A percentile compares a stretch with the other conserved stretches of the same genome.
Conservation (phyloP, 1,140 invertebrate genomes). For the Laupala kohalensis region DNA sequence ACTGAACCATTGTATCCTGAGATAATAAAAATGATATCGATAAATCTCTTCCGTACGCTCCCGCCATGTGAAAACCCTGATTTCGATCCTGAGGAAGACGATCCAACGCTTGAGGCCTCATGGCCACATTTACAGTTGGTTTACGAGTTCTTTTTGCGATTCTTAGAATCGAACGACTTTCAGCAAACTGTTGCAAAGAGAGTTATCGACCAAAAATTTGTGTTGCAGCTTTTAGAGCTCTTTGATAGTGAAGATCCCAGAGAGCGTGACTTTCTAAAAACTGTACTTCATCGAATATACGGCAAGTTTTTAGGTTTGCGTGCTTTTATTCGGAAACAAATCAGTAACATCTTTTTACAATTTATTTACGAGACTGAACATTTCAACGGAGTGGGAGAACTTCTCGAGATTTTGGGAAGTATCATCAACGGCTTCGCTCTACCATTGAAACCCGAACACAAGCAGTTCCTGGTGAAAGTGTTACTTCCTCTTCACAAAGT, state of each 20-base stretch:
- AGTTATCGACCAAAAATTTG: slow-evolving; percentile 95
- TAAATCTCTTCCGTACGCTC: slow-evolving; percentile 91
- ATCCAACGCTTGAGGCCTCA: slow-evolving; percentile 94
- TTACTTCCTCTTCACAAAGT: slow-evolving; percentile 89
- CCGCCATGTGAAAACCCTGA: slow-evolving; percentile 96
- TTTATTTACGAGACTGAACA: slow-evolving; percentile 99
- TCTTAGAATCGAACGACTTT: slow-evolving; percentile 91
- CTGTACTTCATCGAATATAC: slow-evolving; percentile 93
- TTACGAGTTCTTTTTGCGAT: slow-evolving; percentile 79
- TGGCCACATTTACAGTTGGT: slow-evolving; percentile 97
- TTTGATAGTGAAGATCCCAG: slow-evolving; percentile 97
- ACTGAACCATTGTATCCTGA: slow-evolving; percentile 93
- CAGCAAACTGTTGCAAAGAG: slow-evolving; percentile 86
- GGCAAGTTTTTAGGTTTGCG: slow-evolving; percentile 93
- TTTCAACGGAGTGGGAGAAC: slow-evolving; percentile 95
- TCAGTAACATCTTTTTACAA: slow-evolving; percentile 97
- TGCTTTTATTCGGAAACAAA: slow-evolving; percentile 95
- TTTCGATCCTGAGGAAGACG: slow-evolving; percentile 99
- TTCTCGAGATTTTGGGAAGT: slow-evolving; percentile 95
- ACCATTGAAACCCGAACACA: slow-evolving; percentile 88
- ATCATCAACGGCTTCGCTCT: slow-evolving; percentile 96
- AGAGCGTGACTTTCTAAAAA: slow-evolving; percentile 95
- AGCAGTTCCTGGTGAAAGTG: slow-evolving; percentile 82
- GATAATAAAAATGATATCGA: slow-evolving; percentile 87
- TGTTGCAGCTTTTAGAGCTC: slow-evolving; percentile 82